Percentiles rank a stretch among this genome's conserved stretches.
These are phyloP conservation scores for Stenotaenia linearis DNA, from an alignment of 2,888 invertebrate genomes.

Conservation along the genomic window DNA sequence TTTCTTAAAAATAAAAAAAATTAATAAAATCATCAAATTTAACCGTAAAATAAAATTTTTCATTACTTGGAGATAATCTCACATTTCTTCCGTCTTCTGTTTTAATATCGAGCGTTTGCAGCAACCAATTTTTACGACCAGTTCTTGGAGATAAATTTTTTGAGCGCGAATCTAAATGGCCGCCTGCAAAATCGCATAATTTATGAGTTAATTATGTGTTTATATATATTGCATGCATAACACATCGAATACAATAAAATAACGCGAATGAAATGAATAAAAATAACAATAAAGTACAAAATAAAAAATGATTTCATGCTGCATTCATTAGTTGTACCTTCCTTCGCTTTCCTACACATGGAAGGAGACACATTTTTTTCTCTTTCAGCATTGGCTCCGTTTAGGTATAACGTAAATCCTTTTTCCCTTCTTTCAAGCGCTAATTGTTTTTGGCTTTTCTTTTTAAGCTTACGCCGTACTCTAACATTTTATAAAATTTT, in stretches of 20 bases:
- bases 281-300: background rate
- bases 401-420: slow-evolving; percentile 28
- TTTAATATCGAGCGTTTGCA: background rate
- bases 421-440: slow-evolving; percentile 27
- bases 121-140: background rate
- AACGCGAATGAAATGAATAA: background rate
- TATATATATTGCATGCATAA: background rate
- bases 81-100: background rate
- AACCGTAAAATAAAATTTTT: no score
- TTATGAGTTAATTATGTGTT: background rate
- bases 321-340: background rate
- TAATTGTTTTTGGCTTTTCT: slow-evolving; percentile 26
- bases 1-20: no score
- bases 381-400: slow-evolving; percentile 30
- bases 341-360: background rate
- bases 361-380: background rate
- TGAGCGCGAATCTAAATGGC: background rate
- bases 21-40: no score
- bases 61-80: background rate
- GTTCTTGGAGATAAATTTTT: background rate
- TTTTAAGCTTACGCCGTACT: background rate
- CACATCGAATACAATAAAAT: background rate
- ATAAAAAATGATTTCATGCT: background rate
- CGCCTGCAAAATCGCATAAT: background rate
- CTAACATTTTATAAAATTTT: background rate